A percentile compares a stretch with the other conserved stretches of the same genome.
phyloP scores from a whole-genome alignment of 2,888 invertebrate genomes.

The Chrysolina oricalcia region DNA sequence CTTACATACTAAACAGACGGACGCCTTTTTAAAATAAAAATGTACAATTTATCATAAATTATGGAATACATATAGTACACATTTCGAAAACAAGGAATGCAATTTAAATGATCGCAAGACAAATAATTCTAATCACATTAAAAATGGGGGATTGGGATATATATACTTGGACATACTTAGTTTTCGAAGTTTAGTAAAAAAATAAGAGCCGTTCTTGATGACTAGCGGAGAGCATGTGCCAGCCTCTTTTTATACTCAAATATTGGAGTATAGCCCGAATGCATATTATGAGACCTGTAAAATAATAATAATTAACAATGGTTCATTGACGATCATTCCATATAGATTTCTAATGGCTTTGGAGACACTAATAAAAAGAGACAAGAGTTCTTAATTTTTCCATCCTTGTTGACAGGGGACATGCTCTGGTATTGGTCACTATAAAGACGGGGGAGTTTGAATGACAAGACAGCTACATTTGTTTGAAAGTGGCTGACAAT shows the following conservation, averaged over 20 bases:
- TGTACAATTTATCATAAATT: slow-evolving; percentile 16
- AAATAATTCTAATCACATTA: slow-evolving; percentile 47
- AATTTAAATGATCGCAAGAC: slow-evolving; percentile 30
- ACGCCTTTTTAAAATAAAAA: slow-evolving; percentile 25
- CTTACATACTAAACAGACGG: slow-evolving; percentile 22
- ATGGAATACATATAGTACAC: slow-evolving; percentile 15
- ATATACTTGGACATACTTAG: slow-evolving; percentile 43
- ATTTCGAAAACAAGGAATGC: slow-evolving; percentile 46
- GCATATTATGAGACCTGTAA: slow-evolving; percentile 87
- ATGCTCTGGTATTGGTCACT: too few species aligned
- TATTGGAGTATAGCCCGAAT: slow-evolving; percentile 91
- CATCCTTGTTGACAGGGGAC: too few species aligned
- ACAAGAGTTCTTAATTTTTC: too few species aligned
- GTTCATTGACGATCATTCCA: not conserved
- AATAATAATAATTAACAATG: slow-evolving; percentile 41
- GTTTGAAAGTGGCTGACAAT: too few species aligned
- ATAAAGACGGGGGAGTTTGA: too few species aligned
- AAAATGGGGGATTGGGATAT: slow-evolving; percentile 46
- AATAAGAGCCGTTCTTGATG: slow-evolving; percentile 91
- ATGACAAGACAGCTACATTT: too few species aligned
- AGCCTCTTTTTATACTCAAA: slow-evolving; percentile 90
- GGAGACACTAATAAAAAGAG: too few species aligned
- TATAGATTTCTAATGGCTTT: too few species aligned
- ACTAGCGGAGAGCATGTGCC: slow-evolving; percentile 88
- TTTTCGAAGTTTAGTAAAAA: slow-evolving; percentile 78